Evolutionary conservation across 1,140 invertebrate genomes (phyloP).

Genomic region (Phocides pigmalion): DNA sequence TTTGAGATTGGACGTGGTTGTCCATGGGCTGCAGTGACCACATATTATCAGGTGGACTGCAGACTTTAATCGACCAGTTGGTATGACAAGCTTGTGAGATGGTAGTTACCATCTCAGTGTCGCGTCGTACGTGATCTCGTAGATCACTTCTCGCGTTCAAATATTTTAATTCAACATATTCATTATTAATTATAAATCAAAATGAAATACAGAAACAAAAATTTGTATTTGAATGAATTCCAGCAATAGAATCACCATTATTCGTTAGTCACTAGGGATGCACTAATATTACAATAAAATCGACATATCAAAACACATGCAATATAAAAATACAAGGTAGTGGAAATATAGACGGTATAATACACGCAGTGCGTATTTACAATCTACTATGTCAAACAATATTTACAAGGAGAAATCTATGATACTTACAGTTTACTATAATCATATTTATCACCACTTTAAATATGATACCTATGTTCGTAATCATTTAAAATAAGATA

Average conservation of each 20-base stretch:
- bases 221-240: not conserved
- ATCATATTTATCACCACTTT: not conserved
- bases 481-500: not conserved
- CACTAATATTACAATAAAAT: not conserved
- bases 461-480: not conserved
- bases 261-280: not conserved
- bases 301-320: not conserved
- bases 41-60: too few relatives aligned
- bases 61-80: too few relatives aligned
- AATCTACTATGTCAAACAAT: not conserved
- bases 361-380: not conserved
- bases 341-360: not conserved
- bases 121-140: too few relatives aligned
- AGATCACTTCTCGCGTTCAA: too few relatives aligned
- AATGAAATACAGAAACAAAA: too few relatives aligned
- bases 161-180: too few relatives aligned
- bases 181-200: too few relatives aligned
- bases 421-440: not conserved
- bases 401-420: slow-evolving; percentile 2
- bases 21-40: too few relatives aligned
- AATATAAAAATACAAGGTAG: not conserved
- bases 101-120: too few relatives aligned
- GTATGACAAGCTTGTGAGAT: too few relatives aligned
- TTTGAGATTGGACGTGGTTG: too few relatives aligned
- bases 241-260: not conserved